These are phyloP conservation scores for Psittacula derbiana DNA, from an alignment of 2,797 vertebrate species.

Conservation along the genomic window DNA sequence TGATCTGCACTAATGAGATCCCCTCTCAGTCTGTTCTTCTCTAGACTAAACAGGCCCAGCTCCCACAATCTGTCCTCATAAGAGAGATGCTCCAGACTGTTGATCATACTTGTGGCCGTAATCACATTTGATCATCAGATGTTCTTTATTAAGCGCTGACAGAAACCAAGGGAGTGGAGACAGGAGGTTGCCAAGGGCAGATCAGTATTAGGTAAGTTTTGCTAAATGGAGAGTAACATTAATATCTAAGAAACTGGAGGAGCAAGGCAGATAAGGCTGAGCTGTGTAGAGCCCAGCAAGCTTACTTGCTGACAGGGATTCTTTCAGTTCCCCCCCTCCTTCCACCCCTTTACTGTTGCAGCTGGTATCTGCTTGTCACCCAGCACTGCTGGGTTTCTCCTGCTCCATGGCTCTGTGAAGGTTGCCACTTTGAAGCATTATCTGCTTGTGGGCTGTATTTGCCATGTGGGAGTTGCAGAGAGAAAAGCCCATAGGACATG, in stretches of 20 bases:
- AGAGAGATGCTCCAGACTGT: not conserved
- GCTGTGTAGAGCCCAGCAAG: not conserved
- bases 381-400: not conserved
- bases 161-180: not conserved
- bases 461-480: not conserved
- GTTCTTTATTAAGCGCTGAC: not conserved
- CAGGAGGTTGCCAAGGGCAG: not conserved
- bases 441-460: not conserved
- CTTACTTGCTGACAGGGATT: not conserved
- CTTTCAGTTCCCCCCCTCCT: not conserved
- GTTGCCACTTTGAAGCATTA: not conserved
- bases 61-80: not conserved
- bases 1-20: not conserved
- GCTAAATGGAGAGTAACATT: not conserved
- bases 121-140: not conserved
- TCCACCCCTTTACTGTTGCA: not conserved
- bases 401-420: not conserved
- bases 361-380: not conserved
- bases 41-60: not conserved
- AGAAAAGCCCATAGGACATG: not conserved
- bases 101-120: not conserved
- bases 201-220: not conserved
- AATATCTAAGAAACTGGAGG: not conserved
- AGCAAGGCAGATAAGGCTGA: not conserved
- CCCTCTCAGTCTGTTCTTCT: not conserved